Percentiles rank a stretch among this genome's conserved stretches.
These are phyloP conservation scores for Euplagia quadripunctaria DNA, from an alignment of 2,888 invertebrate genomes.

Conservation along the genomic window DNA sequence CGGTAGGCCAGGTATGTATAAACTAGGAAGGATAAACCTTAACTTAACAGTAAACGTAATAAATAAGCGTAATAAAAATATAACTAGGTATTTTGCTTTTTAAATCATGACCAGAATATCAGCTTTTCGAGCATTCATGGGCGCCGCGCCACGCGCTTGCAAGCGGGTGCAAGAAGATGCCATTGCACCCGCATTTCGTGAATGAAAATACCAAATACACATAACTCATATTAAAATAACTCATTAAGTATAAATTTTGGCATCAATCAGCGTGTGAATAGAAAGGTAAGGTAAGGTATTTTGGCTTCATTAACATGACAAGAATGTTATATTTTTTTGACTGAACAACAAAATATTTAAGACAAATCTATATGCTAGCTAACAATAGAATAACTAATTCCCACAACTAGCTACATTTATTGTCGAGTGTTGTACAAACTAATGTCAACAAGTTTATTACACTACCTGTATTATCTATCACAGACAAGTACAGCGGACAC, in stretches of 20 bases:
- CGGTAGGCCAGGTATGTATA: too few species aligned
- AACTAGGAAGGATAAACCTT: too few species aligned
- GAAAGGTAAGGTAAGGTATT: background rate
- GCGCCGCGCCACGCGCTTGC: too few species aligned
- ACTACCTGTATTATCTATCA: constrained; percentile 19
- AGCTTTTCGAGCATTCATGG: too few species aligned
- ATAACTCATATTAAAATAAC: too few species aligned
- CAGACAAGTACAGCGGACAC: constrained; percentile 17
- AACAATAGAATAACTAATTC: background rate
- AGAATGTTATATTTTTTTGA: background rate
- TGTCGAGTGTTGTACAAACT: background rate
- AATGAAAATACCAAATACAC: too few species aligned
- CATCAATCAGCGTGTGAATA: background rate
- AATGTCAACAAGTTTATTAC: constrained; percentile 12
- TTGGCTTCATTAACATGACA: background rate
- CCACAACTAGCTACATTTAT: background rate
- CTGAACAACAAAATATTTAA: background rate
- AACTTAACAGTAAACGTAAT: too few species aligned
- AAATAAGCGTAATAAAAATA: too few species aligned
- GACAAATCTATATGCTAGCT: background rate
- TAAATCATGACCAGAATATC: too few species aligned
- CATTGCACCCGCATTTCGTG: too few species aligned
- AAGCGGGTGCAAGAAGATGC: too few species aligned
- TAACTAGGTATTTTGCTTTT: too few species aligned
- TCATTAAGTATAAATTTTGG: background rate